Evolutionary conservation across 2,113 vertebrate species (phyloP), one percentile per base, ranked within the genome.

Genomic region (Colinus virginianus): DNA sequence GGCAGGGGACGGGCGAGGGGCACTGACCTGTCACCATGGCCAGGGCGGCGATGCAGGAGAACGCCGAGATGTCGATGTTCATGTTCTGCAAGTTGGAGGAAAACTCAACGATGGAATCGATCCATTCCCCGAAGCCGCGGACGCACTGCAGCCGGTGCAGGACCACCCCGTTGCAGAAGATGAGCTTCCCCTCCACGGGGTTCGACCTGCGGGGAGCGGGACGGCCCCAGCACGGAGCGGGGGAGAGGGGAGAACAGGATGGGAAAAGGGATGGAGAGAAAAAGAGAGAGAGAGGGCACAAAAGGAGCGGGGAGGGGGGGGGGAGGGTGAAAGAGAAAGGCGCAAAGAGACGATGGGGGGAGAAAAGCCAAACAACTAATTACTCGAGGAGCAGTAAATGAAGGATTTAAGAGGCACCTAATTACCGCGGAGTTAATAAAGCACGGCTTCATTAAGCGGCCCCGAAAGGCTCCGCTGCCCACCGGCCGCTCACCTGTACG

Each of bases 11-110:
- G 32, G 40, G 51, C 9, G 17, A 14, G 68, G 40, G 67, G 75
- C 95, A 98, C 98, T 93, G 96, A 99, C 99, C 99, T 99, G 99
- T 99, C 79, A 99, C 99, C 99, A 99, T 99, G 84, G 99, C 99
- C 94, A 99, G 98, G 84, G 99, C 99, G 76, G 99, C 99, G 97
- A 99, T 99, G 98, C 99, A 99, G 17, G 99, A 99, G 97, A 99
- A 99, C 82, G 99, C 99, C 69, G 99, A 99, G 95, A 99, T 99
- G 80, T 99, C 99, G 66, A 99, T 98, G 97, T 98, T 99, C 99
- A 99, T 99, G 97, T 99, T 99, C 87, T 99, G 99, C 94, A 99
- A 94, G 97, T 99, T 99, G 97, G 99, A 99, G 88, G 99, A 99
- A 91, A 99, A 99, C 74, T 99, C 99, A 96, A 98, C 99, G 74